Evolutionary conservation across 1,140 invertebrate species (phyloP).

Genomic region (Arctopsyche grandis): DNA sequence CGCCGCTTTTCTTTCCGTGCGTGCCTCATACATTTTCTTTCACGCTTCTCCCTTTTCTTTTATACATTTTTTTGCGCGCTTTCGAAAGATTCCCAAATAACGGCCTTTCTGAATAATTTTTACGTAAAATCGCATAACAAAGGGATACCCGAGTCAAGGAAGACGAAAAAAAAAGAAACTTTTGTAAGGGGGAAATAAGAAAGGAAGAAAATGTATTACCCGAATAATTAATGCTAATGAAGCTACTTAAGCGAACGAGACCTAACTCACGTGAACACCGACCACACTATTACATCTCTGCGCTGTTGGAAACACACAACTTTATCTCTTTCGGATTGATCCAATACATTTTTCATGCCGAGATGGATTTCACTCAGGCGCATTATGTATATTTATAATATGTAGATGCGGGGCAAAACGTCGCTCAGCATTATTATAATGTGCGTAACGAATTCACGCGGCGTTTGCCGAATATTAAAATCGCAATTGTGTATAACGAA

Average conservation of each 20-base stretch:
- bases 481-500: background rate
- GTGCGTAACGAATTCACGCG: too few relatives aligned
- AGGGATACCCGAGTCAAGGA: slow-evolving; percentile 19
- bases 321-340: too few relatives aligned
- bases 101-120: slow-evolving; percentile 9
- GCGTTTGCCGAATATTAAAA: too few relatives aligned
- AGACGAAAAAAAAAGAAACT: slow-evolving; percentile 8
- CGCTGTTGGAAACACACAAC: too few relatives aligned
- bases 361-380: too few relatives aligned
- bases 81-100: background rate
- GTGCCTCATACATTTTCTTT: background rate
- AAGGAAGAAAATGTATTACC: slow-evolving; percentile 19
- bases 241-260: background rate
- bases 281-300: too few relatives aligned
- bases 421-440: too few relatives aligned
- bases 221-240: slow-evolving; percentile 29
- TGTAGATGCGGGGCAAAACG: too few relatives aligned
- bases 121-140: slow-evolving; percentile 26
- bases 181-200: background rate
- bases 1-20: background rate
- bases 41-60: background rate
- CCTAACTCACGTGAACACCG: background rate
- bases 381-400: too few relatives aligned
- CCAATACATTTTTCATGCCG: too few relatives aligned
- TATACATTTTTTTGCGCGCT: background rate